phyloP scores from a whole-genome alignment of 2,113 vertebrate genomes.

The Megaceryle maxima region DNA sequence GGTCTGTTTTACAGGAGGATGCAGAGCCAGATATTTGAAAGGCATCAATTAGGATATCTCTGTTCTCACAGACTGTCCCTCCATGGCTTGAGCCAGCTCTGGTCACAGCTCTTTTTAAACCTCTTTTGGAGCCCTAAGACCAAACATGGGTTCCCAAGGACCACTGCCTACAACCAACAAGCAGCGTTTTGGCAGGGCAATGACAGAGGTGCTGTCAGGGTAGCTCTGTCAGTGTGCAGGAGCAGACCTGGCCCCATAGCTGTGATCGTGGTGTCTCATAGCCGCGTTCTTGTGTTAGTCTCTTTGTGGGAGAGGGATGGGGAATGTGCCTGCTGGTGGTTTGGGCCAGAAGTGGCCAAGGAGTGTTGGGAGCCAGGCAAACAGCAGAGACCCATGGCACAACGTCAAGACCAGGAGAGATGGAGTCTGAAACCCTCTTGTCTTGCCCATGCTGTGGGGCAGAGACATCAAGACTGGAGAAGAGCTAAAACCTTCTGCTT shows the following conservation, averaged over 20 bases:
- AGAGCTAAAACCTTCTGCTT: background rate
- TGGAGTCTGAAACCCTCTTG: background rate
- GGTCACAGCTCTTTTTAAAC: background rate
- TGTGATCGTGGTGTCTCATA: background rate
- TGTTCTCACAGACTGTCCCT: background rate
- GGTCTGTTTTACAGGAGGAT: background rate
- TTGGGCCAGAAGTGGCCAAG: background rate
- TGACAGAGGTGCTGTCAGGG: background rate
- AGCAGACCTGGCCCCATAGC: background rate
- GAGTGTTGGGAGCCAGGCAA: rapidly evolving
- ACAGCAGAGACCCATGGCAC: background rate
- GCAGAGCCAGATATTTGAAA: background rate
- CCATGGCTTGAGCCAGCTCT: background rate
- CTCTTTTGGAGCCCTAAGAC: background rate
- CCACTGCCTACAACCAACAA: rapidly evolving
- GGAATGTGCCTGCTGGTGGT: background rate
- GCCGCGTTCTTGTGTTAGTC: background rate
- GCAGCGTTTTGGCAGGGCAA: background rate
- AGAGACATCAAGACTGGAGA: background rate
- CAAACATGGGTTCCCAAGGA: background rate
- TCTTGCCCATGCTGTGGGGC: rapidly evolving
- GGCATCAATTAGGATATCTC: background rate
- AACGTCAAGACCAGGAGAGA: background rate
- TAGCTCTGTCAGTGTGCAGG: background rate
- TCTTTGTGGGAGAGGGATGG: background rate